phyloP scores from a whole-genome alignment of 1,140 invertebrate genomes.

The Nasonia longicornis region DNA sequence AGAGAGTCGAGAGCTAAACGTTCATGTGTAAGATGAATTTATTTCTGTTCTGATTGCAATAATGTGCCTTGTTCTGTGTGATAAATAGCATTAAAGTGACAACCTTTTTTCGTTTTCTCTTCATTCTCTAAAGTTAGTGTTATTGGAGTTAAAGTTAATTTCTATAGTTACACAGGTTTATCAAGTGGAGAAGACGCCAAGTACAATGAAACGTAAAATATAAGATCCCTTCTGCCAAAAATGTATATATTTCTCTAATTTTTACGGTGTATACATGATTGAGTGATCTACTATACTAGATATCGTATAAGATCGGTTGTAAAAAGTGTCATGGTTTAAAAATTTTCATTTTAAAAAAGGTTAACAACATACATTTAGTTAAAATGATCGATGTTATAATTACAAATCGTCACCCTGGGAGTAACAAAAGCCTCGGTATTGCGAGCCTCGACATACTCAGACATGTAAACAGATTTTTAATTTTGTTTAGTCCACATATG shows the following conservation, averaged over 20 bases:
- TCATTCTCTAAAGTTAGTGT: neutral
- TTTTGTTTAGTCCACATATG: constrained; percentile 45
- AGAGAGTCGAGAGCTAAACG: constrained; percentile 15
- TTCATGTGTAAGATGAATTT: neutral
- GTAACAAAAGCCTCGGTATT: constrained; percentile 48
- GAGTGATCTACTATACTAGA: neutral
- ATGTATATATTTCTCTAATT: neutral
- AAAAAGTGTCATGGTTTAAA: neutral
- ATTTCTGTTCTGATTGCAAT: neutral
- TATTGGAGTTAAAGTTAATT: neutral
- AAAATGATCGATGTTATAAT: constrained; percentile 39
- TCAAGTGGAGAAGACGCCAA: neutral
- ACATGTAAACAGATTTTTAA: constrained; percentile 52
- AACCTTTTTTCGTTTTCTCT: neutral
- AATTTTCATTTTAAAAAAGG: constrained; percentile 34
- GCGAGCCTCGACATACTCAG: constrained; percentile 49
- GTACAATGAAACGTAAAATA: neutral
- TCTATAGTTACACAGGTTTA: neutral
- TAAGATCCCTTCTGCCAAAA: neutral
- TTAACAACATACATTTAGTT: constrained; percentile 43
- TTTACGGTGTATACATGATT: neutral
- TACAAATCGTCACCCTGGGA: constrained; percentile 50
- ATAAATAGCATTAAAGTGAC: neutral
- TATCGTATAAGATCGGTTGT: neutral
- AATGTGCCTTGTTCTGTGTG: neutral